phyloP scores from a whole-genome alignment of 2,113 vertebrate species.

The Cyphomyrus plagiostoma region DNA sequence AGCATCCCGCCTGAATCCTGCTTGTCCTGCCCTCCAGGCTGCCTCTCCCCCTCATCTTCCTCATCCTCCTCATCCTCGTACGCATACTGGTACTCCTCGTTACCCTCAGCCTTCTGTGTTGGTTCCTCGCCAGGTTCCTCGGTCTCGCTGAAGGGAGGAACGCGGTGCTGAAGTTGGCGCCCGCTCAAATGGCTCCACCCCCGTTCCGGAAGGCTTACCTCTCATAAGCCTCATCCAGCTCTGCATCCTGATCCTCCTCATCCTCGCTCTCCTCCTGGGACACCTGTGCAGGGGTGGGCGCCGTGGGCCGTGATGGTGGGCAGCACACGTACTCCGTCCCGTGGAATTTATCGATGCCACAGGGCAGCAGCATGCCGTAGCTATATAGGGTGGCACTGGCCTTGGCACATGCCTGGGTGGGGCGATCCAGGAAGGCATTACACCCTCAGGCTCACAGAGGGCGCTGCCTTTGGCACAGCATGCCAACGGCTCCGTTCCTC shows the following conservation, averaged over 20 bases:
- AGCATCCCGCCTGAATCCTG: conserved; percentile 65
- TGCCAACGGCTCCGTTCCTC: neutral
- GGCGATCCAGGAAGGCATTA: neutral
- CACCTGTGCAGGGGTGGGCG: conserved; percentile 42
- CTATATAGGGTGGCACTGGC: conserved; percentile 78
- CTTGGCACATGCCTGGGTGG: conserved; percentile 75
- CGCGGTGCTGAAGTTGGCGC: neutral
- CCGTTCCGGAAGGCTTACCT: neutral
- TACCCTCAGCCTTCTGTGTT: conserved; percentile 70
- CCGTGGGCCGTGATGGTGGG: conserved; percentile 64
- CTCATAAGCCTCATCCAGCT: conserved; percentile 45
- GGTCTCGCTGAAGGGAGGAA: conserved; percentile 12
- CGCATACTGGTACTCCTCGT: conserved; percentile 69
- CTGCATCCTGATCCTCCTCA: conserved; percentile 49
- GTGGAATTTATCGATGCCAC: conserved; percentile 82
- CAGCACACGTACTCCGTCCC: conserved; percentile 94
- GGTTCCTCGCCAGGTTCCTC: conserved; percentile 56
- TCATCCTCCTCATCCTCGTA: conserved; percentile 73
- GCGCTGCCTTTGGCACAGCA: neutral
- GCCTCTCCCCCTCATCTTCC: conserved; percentile 68
- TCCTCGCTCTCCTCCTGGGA: conserved; percentile 67
- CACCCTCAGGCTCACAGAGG: neutral
- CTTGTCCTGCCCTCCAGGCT: conserved; percentile 42
- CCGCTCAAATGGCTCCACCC: neutral
- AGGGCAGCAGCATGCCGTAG: conserved; percentile 92